phyloP scores from a whole-genome alignment of 1,140 invertebrate species.

The Portunus trituberculatus region DNA sequence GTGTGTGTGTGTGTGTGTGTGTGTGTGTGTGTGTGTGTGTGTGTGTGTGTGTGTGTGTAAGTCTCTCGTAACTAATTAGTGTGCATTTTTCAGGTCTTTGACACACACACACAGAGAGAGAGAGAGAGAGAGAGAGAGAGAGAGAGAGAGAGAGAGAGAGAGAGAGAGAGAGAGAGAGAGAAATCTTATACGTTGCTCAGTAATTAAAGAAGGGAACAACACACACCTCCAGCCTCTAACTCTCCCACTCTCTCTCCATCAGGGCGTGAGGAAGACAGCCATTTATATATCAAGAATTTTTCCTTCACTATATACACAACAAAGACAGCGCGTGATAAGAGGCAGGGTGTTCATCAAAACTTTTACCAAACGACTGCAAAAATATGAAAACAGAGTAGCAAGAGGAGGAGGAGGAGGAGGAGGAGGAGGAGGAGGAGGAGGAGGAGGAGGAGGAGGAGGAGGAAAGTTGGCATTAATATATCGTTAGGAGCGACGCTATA shows the following conservation, averaged over 20 bases:
- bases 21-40: too few relatives aligned
- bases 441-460: not conserved
- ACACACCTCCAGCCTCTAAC: not conserved
- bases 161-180: conserved; percentile 3
- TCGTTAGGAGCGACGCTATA: not conserved
- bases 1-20: too few relatives aligned
- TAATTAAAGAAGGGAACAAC: too few relatives aligned
- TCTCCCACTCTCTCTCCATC: conserved; percentile 15
- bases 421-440: conserved; percentile 17
- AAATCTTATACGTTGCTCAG: too few relatives aligned
- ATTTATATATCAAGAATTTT: too few relatives aligned
- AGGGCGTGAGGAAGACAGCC: not conserved
- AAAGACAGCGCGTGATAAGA: not conserved
- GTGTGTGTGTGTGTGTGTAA: too few relatives aligned
- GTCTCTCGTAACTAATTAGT: too few relatives aligned
- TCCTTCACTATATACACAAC: not conserved
- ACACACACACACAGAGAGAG: too few relatives aligned
- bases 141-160: too few relatives aligned
- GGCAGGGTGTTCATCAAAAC: not conserved
- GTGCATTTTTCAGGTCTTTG: too few relatives aligned
- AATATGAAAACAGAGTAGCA: not conserved
- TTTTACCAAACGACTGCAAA: not conserved
- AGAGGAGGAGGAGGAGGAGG: not conserved
- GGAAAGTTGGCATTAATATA: not conserved
- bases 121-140: too few relatives aligned